Evolutionary conservation across 1,140 invertebrate genomes (phyloP), one percentile per base, ranked within the genome.

Genomic region (Diuraphis noxia): DNA sequence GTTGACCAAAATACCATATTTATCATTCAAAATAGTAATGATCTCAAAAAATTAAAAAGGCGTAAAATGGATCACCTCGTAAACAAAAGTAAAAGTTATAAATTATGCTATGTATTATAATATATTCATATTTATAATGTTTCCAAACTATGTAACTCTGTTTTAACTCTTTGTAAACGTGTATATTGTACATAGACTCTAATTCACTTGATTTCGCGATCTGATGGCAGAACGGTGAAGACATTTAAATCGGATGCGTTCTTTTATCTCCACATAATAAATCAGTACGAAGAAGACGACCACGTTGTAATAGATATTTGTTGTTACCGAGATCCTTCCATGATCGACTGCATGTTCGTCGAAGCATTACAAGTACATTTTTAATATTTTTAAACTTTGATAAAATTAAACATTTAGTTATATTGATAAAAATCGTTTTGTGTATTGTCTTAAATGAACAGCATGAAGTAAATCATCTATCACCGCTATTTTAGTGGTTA

Each of bases 191-290:
- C n/a, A n/a, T 94, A 97, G 95, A 97, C 97, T 0, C 94, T 96
- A 72, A 96, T 98, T 92, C 95, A 97, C 92, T 94, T 98, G 0
- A 94, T 98, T 2, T 95, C 95, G 13, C 95, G 96, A 46, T 93
- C 94, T 89, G 95, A 94, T 43, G 96, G 96, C 5, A 94, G 95
- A 93, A 92, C 96, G 79, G 93, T 94, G 2, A 95, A 94, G 81
- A 95, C 95, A 82, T 97, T 96, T 93, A 93, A 95, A 38, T 95
- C 97, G 0, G 96, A 97, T 91, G 94, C 96, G 0, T 96, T 98
- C 92, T 98, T 98, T 93, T 98, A 96, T 92, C 95, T 98, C 6
- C 98, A 99, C 93, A 97, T 98, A 52, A 97, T 98, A 89, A 99
- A 99, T 94, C 96, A 97, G 88, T 99, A 96, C 93, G 98, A 98